These are phyloP conservation scores for Drosophila azteca DNA, from an alignment of 1,140 invertebrate genomes.

Conservation along the genomic window DNA sequence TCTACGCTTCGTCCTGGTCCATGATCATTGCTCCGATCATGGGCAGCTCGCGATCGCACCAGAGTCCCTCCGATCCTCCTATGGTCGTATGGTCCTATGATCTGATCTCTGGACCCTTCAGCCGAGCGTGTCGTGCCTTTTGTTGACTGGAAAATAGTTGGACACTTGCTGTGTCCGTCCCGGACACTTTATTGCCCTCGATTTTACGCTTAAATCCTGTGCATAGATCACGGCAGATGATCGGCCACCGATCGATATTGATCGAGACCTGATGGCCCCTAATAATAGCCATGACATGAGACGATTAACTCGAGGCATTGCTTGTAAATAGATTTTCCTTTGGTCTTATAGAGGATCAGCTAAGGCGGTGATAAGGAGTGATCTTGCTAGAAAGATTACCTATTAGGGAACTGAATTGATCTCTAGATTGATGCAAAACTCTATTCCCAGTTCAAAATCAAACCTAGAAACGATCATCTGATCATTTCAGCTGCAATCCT, in stretches of 20 bases:
- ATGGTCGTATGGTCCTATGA: slow-evolving; percentile 11
- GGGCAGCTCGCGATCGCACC: slow-evolving; percentile 55
- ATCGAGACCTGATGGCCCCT: slow-evolving; percentile 49
- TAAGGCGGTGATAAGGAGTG: slow-evolving; percentile 10
- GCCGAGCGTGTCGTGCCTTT: slow-evolving; percentile 57
- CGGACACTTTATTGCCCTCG: slow-evolving; percentile 70
- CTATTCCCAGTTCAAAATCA: too few relatives aligned
- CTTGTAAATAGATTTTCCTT: slow-evolving; percentile 9
- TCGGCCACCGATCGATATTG: slow-evolving; percentile 33
- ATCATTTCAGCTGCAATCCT: slow-evolving; percentile 22
- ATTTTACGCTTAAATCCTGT: slow-evolving; percentile 67
- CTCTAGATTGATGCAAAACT: too few relatives aligned
- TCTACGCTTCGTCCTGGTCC: slow-evolving; percentile 50
- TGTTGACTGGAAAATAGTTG: slow-evolving; percentile 62
- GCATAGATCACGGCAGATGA: slow-evolving; percentile 33
- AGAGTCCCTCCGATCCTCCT: too few relatives aligned
- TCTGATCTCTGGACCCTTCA: slow-evolving; percentile 9
- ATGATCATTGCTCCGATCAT: slow-evolving; percentile 71
- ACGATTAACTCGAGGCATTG: slow-evolving; percentile 49
- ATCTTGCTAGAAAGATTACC: slow-evolving; percentile 10
- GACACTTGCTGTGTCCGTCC: slow-evolving; percentile 62
- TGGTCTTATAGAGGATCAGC: slow-evolving; percentile 33
- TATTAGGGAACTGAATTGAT: neutral
- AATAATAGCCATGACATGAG: slow-evolving; percentile 67
- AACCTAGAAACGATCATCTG: too few relatives aligned